A percentile compares a stretch with the other conserved stretches of the same genome.
Conservation (phyloP, 2,797 vertebrate genomes). For the Onychomys torridus region DNA sequence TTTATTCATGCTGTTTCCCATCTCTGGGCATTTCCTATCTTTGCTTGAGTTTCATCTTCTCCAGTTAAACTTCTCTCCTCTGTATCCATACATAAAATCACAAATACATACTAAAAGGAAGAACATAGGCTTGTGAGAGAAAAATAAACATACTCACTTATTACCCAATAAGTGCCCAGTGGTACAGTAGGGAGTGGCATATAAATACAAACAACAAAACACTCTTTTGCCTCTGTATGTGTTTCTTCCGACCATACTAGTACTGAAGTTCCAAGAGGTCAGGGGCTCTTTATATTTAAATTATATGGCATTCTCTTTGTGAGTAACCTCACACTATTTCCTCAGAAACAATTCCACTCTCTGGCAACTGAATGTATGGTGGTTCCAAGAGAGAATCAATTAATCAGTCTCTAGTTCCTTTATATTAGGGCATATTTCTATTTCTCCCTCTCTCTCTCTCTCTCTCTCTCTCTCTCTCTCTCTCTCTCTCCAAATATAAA, state of each 20-base stretch:
- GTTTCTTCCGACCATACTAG: neutral
- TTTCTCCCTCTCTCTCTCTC: neutral
- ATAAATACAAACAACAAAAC: conserved; percentile 44
- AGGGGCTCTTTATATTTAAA: conserved; percentile 46
- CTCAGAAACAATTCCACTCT: neutral
- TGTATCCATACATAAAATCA: conserved; percentile 38
- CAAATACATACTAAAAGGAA: conserved; percentile 40
- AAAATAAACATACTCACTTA: conserved; percentile 44
- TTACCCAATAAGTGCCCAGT: neutral
- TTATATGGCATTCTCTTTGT: conserved; percentile 50
- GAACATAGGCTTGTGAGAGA: conserved; percentile 32
- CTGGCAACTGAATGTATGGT: conserved; percentile 33
- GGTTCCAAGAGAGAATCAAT: conserved; percentile 33
- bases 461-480: neutral
- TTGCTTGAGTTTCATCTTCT: conserved; percentile 19
- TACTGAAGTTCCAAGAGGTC: neutral
- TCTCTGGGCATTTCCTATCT: conserved; percentile 19
- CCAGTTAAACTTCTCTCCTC: neutral
- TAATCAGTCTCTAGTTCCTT: conserved; percentile 2
- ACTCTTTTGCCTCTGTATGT: conserved; percentile 7
- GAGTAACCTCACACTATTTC: conserved; percentile 36
- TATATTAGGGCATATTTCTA: conserved; percentile 19
- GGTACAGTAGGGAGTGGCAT: neutral
- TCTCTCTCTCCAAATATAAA: neutral
- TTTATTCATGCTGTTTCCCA: neutral